Evolutionary conservation across 2,888 invertebrate species (phyloP).

Genomic region (Neuroscelio doddi): DNA sequence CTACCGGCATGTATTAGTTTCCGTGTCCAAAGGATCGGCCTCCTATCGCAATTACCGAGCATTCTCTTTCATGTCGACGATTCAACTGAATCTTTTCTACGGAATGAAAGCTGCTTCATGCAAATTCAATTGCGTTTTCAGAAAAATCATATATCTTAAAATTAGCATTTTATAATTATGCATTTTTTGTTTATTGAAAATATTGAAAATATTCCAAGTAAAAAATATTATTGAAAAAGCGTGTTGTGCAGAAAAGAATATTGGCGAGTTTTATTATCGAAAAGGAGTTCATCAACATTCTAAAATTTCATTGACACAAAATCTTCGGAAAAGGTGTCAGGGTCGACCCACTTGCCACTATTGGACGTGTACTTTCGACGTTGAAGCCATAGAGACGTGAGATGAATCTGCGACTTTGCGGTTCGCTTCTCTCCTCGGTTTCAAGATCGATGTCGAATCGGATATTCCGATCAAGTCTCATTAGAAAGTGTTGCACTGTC

Average conservation of each 20-base stretch:
- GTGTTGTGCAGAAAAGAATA: background rate
- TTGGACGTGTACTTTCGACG: constrained; percentile 51
- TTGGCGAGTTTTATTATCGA: background rate
- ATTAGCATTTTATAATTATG: too few species aligned
- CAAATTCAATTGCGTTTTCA: too few species aligned
- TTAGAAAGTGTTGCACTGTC: constrained; percentile 49
- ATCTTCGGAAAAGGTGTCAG: constrained; percentile 57
- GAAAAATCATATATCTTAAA: too few species aligned
- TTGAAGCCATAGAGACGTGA: constrained; percentile 50
- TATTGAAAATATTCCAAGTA: too few species aligned
- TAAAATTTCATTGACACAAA: constrained; percentile 46
- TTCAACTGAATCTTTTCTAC: constrained; percentile 11
- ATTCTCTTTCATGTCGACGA: constrained; percentile 40
- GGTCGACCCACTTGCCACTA: constrained; percentile 54
- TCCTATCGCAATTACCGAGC: constrained; percentile 61
- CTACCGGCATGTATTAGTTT: constrained; percentile 59
- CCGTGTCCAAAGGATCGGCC: constrained; percentile 59
- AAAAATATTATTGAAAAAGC: too few species aligned
- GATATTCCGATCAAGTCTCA: constrained; percentile 46
- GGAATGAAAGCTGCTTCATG: too few species aligned
- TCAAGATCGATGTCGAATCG: constrained; percentile 40
- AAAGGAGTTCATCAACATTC: constrained; percentile 12
- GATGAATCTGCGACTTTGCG: constrained; percentile 49
- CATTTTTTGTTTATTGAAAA: too few species aligned
- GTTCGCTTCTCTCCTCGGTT: constrained; percentile 25